Base-by-base conservation (phyloP, 1,140 invertebrate genomes). In the Steinernema khuongi region DNA sequence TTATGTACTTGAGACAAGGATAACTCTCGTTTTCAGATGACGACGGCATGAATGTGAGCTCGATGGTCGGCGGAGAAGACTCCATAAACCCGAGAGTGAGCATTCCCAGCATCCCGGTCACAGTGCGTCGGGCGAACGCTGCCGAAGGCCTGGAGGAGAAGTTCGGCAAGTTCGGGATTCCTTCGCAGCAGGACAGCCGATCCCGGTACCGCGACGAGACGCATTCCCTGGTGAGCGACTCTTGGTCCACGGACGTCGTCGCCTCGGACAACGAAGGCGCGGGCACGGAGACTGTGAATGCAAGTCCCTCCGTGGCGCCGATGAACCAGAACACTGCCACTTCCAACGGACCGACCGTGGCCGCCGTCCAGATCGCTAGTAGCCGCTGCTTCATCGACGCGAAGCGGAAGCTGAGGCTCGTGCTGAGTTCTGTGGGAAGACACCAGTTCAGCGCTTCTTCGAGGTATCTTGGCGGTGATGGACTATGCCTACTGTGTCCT, bases 91-190 rank as follows among this genome's bases (percentile, higher is more conserved):
- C 11, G 26, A 7, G 50, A 60, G 50, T 60, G 7, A 26, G 50
- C 50, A 60, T 60, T 60, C 50, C 50, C 11, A 60, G 50, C 50
- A 26, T 90, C n/a, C 88, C 90, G 1, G 87, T 89, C 28, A 90
- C 89, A 31, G 86, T 90, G 1, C 88, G 89, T n/a, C 93, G 94
- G 80, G 79, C 83, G 69, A 87, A 87, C 78, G 50, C 11, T 7
- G 75, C 87, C 18, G 87, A 87, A 73, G 95, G 97, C 83, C 94
- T 99, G 72, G 94, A 97, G 80, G 96, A 98, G 76, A 95, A 97
- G 86, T 99, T 99, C 89, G 96, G 95, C 81, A 96, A 96, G 87
- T 99, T 99, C 87, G 94, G 96, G 84, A 94, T 97, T 30, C 83
- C 84, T 17, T 77, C 81, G 29, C 68, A 77, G 36, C 76, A 85